Conservation (phyloP, 2,797 vertebrate species). For the Merluccius polli region DNA sequence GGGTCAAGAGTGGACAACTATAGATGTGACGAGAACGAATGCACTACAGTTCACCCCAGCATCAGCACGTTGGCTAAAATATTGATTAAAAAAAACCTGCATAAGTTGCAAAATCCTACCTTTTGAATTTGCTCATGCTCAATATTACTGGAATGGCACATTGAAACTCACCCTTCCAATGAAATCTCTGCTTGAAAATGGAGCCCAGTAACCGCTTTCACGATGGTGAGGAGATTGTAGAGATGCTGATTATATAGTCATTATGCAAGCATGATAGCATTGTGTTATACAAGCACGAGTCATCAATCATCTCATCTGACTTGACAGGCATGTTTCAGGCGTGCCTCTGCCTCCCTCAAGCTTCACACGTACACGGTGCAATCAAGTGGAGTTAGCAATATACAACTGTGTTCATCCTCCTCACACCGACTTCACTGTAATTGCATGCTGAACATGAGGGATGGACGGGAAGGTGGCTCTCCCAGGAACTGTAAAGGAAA, state of each 20-base stretch:
- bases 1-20: not conserved
- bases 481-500: not conserved
- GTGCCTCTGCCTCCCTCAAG: constrained; percentile 11
- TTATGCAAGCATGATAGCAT: constrained; percentile 18
- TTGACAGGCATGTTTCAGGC: constrained; percentile 40
- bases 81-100: too few relatives aligned
- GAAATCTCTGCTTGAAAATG: not conserved
- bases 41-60: constrained; percentile 48
- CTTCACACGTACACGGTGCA: constrained; percentile 16
- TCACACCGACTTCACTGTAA: not conserved
- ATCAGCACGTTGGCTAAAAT: too few relatives aligned
- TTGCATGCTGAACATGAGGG: not conserved
- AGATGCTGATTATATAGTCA: constrained; percentile 31
- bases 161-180: not conserved
- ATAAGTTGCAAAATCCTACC: not conserved
- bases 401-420: not conserved
- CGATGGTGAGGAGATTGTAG: not conserved
- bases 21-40: constrained; percentile 18
- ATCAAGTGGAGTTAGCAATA: not conserved
- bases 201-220: not conserved
- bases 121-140: not conserved
- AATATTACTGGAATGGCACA: not conserved
- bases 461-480: not conserved
- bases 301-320: constrained; percentile 39
- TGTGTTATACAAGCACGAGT: constrained; percentile 36